Evolutionary conservation across 2,113 vertebrate species (phyloP).

Genomic region (Oxyruncus cristatus): DNA sequence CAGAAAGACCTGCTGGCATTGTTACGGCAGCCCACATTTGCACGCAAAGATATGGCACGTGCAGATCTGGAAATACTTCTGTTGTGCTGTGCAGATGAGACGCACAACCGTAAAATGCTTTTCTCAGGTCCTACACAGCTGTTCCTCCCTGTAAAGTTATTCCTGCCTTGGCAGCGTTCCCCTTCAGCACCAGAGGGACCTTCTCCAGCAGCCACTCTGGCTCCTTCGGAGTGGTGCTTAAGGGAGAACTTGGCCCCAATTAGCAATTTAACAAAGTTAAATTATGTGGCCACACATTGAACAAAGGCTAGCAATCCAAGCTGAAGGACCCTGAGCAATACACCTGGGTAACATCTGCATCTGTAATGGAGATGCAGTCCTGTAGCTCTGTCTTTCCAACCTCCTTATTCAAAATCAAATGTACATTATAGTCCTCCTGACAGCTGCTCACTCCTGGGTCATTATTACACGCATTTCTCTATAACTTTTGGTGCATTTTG

Average conservation of each 20-base stretch:
- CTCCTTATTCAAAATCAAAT: too few relatives aligned
- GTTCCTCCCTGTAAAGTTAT: not conserved
- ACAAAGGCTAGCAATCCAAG: not conserved
- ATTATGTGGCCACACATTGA: not conserved
- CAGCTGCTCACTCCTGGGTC: not conserved
- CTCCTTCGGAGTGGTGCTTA: not conserved
- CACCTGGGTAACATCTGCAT: not conserved
- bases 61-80: not conserved
- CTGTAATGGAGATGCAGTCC: not conserved
- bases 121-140: not conserved
- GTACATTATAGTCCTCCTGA: not conserved
- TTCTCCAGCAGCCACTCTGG: not conserved
- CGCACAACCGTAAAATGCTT: not conserved
- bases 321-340: not conserved
- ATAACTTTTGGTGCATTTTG: not conserved
- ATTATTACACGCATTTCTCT: not conserved
- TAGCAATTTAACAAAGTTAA: not conserved
- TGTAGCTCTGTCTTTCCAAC: not conserved
- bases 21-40: not conserved
- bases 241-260: not conserved
- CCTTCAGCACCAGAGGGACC: not conserved
- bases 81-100: not conserved
- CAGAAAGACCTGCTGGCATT: not conserved
- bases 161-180: not conserved
- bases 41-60: rapidly evolving